Conservation (phyloP, 2,797 vertebrate genomes). For the Epinephelus awoara region DNA sequence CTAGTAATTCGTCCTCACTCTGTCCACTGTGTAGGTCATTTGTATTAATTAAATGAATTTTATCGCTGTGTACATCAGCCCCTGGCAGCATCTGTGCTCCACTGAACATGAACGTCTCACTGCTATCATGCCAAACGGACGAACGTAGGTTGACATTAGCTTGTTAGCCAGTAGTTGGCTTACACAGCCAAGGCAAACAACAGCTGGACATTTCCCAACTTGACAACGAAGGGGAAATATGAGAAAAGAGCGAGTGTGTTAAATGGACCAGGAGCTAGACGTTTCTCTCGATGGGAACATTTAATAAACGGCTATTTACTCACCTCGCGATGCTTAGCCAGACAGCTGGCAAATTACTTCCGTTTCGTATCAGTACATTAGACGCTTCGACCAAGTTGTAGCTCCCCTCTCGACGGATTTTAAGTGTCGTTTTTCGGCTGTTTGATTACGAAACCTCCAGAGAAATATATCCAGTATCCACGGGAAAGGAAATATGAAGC, state of each 20-base stretch:
- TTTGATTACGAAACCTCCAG: neutral
- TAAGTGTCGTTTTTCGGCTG: neutral
- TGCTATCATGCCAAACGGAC: neutral
- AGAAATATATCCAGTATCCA: neutral
- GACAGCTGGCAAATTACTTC: conserved; percentile 85
- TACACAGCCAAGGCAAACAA: neutral
- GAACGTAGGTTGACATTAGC: conserved; percentile 43
- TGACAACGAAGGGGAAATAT: conserved; percentile 20
- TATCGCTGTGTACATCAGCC: neutral
- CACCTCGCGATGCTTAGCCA: conserved; percentile 79
- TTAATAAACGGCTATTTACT: conserved; percentile 55
- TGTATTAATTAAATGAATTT: neutral
- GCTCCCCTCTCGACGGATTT: neutral
- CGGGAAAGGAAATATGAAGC: fast-evolving
- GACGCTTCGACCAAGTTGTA: conserved; percentile 48
- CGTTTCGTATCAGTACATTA: conserved; percentile 80
- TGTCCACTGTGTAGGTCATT: too few species aligned
- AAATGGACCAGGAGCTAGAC: neutral
- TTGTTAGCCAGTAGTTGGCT: conserved; percentile 28
- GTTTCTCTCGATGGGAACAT: neutral
- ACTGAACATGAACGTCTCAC: neutral
- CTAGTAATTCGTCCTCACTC: neutral
- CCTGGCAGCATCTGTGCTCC: neutral
- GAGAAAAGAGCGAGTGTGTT: neutral
- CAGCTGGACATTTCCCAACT: neutral